Evolutionary conservation across 2,113 vertebrate species (phyloP).

Genomic region (Notarius lentiginosus): DNA sequence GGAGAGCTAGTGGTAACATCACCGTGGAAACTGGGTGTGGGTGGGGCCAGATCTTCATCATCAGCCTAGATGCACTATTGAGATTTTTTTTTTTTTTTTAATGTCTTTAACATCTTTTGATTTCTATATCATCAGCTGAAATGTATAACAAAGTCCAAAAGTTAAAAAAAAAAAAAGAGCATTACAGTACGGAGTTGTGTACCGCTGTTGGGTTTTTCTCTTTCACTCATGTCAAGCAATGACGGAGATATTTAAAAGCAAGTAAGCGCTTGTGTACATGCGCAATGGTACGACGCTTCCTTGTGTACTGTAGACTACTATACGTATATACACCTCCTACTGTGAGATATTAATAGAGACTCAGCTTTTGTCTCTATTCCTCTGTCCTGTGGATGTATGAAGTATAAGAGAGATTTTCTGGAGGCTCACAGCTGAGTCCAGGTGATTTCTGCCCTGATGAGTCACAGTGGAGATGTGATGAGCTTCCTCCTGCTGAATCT

Average conservation of each 20-base stretch:
- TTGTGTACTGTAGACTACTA: not conserved
- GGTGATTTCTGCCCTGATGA: not conserved
- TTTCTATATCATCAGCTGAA: not conserved
- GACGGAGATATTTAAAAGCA: no score
- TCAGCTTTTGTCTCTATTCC: not conserved
- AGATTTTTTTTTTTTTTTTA: no score
- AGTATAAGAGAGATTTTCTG: not conserved
- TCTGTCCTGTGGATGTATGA: not conserved
- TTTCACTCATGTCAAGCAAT: no score
- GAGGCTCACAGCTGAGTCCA: not conserved
- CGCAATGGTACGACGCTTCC: not conserved
- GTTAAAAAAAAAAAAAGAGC: no score
- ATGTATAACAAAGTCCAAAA: not conserved
- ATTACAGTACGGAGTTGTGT: not conserved
- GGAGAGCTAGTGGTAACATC: not conserved
- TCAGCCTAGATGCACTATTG: not conserved
- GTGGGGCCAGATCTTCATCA: not conserved
- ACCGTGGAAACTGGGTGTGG: not conserved
- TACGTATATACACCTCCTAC: not conserved
- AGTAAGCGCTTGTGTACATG: no score
- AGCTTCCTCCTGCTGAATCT: not conserved
- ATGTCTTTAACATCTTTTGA: not conserved
- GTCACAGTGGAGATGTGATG: not conserved
- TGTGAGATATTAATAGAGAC: not conserved
- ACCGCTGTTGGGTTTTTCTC: not conserved